Evolutionary conservation across 2,797 vertebrate species (phyloP).

Genomic region (Tadarida brasiliensis): DNA sequence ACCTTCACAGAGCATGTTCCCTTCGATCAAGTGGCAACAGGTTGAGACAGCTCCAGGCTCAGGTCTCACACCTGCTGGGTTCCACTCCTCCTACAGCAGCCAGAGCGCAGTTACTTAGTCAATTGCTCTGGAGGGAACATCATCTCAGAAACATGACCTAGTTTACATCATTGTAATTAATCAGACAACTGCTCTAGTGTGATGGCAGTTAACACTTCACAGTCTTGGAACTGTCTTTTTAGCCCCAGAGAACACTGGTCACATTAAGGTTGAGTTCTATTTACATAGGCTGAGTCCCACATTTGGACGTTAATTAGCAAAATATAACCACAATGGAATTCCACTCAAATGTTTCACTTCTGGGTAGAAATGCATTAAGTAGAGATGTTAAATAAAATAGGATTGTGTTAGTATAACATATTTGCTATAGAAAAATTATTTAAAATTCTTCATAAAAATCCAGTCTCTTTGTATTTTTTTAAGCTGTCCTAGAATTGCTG

Average conservation of each 20-base stretch:
- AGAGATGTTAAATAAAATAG: constrained; percentile 49
- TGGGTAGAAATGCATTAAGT: constrained; percentile 60
- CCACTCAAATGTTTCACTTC: constrained; percentile 41
- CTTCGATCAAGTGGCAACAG: neutral
- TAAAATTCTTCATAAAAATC: neutral
- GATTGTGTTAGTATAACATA: neutral
- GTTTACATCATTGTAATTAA: constrained; percentile 68
- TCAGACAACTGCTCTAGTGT: constrained; percentile 31
- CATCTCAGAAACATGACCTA: constrained; percentile 49
- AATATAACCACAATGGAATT: constrained; percentile 28
- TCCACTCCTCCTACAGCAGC: neutral
- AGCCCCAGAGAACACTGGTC: constrained; percentile 34
- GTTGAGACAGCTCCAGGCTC: constrained; percentile 36
- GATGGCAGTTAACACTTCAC: constrained; percentile 48
- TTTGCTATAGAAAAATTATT: constrained; percentile 44
- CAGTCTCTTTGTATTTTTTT: neutral
- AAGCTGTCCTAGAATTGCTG: constrained; percentile 45
- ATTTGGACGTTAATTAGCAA: constrained; percentile 72
- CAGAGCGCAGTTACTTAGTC: constrained; percentile 69
- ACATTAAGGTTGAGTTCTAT: constrained; percentile 53
- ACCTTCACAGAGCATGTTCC: neutral
- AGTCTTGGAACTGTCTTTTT: constrained; percentile 47
- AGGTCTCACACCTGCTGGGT: constrained; percentile 54
- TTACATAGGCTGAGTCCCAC: constrained; percentile 26
- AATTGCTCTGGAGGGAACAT: constrained; percentile 59